phyloP scores from a whole-genome alignment of 2,888 invertebrate species.

The Amblyjoppa fuscipennis region DNA sequence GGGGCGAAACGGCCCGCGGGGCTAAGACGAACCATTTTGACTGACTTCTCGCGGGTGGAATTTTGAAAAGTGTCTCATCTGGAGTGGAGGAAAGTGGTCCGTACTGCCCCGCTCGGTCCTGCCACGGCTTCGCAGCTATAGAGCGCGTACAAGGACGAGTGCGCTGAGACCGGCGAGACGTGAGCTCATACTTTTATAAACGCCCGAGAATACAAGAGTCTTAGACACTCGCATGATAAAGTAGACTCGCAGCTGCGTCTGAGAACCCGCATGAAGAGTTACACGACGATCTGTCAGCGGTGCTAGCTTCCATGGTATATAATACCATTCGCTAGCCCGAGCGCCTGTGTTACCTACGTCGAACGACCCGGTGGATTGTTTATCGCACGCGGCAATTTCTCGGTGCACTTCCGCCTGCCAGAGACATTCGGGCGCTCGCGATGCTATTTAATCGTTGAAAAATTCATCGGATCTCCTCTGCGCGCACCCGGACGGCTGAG shows the following conservation, averaged over 20 bases:
- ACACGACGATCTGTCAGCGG: conserved; percentile 59
- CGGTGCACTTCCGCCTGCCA: conserved; percentile 39
- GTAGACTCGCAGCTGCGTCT: conserved; percentile 46
- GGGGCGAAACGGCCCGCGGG: not conserved
- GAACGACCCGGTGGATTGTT: conserved; percentile 50
- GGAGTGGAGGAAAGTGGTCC: not conserved
- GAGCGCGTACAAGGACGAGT: conserved; percentile 21
- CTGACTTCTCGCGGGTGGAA: not conserved
- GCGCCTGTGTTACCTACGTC: conserved; percentile 16
- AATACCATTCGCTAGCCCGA: conserved; percentile 10
- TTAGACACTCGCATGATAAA: conserved; percentile 65
- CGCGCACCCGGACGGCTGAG: not conserved
- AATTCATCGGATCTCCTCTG: conserved; percentile 34
- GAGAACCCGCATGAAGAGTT: conserved; percentile 58
- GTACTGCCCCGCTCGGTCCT: not conserved
- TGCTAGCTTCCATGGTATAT: conserved; percentile 50
- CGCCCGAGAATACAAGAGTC: conserved; percentile 61
- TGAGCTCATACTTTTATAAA: conserved; percentile 47
- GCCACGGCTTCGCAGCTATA: conserved; percentile 2
- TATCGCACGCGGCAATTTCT: conserved; percentile 44
- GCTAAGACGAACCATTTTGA: not conserved
- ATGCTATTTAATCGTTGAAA: conserved; percentile 38
- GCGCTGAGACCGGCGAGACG: conserved; percentile 42
- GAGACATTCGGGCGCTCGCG: conserved; percentile 1
- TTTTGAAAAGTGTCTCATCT: not conserved